These are phyloP conservation scores for Syngnathus typhle DNA, from an alignment of 2,113 vertebrate species.

Conservation along the genomic window DNA sequence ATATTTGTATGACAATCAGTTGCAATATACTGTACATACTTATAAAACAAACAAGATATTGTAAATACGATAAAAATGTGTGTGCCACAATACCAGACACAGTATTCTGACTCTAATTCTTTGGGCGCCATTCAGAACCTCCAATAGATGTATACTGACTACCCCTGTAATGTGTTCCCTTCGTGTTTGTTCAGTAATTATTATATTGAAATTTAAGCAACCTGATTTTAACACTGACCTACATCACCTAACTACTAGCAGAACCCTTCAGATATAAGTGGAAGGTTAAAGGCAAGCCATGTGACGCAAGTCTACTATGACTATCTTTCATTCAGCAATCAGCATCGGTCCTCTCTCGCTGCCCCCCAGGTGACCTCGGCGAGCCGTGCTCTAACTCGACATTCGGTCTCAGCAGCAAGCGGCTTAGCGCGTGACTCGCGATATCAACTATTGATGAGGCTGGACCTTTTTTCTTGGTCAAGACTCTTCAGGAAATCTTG, in stretches of 20 bases:
- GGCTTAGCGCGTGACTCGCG: constrained; percentile 40
- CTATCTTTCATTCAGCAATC: constrained; percentile 59
- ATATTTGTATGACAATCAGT: not conserved
- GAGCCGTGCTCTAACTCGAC: constrained; percentile 51
- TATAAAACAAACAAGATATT: not conserved
- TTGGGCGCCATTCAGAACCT: not conserved
- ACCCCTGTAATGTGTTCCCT: not conserved
- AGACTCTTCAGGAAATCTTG: constrained; percentile 19
- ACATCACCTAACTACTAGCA: not conserved
- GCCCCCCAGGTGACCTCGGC: constrained; percentile 51
- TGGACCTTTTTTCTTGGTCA: constrained; percentile 23
- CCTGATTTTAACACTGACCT: not conserved
- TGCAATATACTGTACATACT: not conserved
- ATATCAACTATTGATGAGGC: constrained; percentile 65
- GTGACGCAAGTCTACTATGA: constrained; percentile 47
- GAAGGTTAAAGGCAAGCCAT: constrained; percentile 57
- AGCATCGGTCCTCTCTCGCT: constrained; percentile 42
- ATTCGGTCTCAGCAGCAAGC: constrained; percentile 48
- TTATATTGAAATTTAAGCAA: constrained; percentile 40
- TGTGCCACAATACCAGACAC: not conserved
- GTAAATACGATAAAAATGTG: not conserved
- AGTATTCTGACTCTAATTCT: not conserved
- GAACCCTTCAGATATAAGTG: constrained; percentile 33
- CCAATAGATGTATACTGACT: not conserved
- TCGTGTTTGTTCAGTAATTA: constrained; percentile 64